Conservation (phyloP, 2,113 vertebrate genomes). For the Rousettus leschenaultii region DNA sequence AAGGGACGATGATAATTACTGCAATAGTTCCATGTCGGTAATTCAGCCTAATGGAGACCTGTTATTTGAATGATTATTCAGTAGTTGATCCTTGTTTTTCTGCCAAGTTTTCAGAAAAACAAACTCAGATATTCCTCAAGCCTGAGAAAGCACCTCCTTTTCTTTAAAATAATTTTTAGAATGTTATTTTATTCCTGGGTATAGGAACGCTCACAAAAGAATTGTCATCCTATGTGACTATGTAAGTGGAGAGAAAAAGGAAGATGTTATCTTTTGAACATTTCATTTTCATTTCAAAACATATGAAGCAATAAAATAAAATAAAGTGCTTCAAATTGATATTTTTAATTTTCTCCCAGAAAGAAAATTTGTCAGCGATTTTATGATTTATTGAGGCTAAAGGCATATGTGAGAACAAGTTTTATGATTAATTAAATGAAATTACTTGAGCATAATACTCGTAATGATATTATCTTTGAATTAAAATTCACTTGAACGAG, state of each 20-base stretch:
- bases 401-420: slow-evolving; percentile 78
- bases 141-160: slow-evolving; percentile 33
- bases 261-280: slow-evolving; percentile 19
- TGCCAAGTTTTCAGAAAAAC: slow-evolving; percentile 65
- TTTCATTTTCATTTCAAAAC: slow-evolving; percentile 68
- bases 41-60: slow-evolving; percentile 64
- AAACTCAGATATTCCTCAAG: slow-evolving; percentile 48
- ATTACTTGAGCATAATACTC: slow-evolving; percentile 80
- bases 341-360: slow-evolving; percentile 80
- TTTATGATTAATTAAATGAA: slow-evolving; percentile 85
- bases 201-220: slow-evolving; percentile 20
- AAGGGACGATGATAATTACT: slow-evolving; percentile 61
- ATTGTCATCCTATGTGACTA: not conserved
- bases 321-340: slow-evolving; percentile 79
- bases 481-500: slow-evolving; percentile 81
- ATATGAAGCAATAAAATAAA: slow-evolving; percentile 61
- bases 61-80: slow-evolving; percentile 66
- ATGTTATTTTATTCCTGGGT: slow-evolving; percentile 27
- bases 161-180: slow-evolving; percentile 41
- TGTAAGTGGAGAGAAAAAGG: not conserved
- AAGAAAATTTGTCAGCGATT: slow-evolving; percentile 82
- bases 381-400: slow-evolving; percentile 80
- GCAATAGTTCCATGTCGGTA: slow-evolving; percentile 66
- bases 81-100: slow-evolving; percentile 42
- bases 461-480: slow-evolving; percentile 82